Percentiles rank a stretch among this genome's conserved stretches.
Conservation (phyloP, 2,113 vertebrate species). For the Serranochromis macrocephalus region DNA sequence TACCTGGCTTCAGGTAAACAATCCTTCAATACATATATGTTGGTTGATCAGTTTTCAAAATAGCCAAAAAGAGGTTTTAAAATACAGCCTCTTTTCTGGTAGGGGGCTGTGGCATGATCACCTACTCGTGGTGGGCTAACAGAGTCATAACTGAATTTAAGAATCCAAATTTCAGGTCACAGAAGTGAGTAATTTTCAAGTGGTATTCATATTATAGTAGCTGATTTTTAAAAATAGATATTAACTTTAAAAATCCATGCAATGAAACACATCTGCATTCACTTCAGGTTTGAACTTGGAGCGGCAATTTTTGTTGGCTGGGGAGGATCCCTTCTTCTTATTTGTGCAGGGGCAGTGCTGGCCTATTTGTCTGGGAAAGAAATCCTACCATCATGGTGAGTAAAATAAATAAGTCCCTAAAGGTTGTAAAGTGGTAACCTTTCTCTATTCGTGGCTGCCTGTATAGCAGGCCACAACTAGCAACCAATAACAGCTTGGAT, state of each 20-base stretch:
- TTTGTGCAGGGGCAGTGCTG: constrained; percentile 80
- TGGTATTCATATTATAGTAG: neutral
- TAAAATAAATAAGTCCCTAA: neutral
- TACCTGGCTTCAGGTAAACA: constrained; percentile 85
- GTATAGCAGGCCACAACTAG: neutral
- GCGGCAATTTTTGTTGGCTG: constrained; percentile 91
- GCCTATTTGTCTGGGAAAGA: constrained; percentile 73
- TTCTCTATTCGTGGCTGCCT: neutral
- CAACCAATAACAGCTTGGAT: too few species aligned
- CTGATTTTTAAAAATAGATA: neutral
- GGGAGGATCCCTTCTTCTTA: constrained; percentile 86
- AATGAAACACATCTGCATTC: neutral
- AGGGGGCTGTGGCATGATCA: constrained; percentile 88
- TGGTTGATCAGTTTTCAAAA: neutral
- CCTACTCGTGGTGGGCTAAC: constrained; percentile 88
- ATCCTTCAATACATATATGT: neutral
- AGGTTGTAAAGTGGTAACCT: neutral
- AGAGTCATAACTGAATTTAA: constrained; percentile 83
- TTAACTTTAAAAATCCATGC: neutral
- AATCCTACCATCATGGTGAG: constrained; percentile 48
- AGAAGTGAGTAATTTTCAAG: constrained; percentile 79
- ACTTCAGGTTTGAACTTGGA: constrained; percentile 81
- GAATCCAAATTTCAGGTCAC: constrained; percentile 78
- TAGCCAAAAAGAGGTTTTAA: neutral
- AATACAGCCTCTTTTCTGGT: neutral